Evolutionary conservation across 2,113 vertebrate species (phyloP).

Genomic region (Catharus minimus): DNA sequence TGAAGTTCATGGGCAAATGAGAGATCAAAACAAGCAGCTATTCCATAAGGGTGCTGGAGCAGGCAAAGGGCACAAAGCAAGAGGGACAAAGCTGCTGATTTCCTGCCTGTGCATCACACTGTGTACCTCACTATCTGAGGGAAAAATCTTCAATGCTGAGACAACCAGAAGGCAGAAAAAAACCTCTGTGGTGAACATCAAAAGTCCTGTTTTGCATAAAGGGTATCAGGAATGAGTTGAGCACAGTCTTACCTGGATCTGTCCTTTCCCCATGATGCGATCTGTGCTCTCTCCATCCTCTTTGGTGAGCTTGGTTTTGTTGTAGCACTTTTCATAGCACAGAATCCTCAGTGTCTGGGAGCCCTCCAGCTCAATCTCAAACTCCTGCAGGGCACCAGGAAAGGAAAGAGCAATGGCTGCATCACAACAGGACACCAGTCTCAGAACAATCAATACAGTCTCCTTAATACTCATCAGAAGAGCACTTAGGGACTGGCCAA

Average conservation of each 20-base stretch:
- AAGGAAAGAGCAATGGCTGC: neutral
- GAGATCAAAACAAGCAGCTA: neutral
- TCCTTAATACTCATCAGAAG: neutral
- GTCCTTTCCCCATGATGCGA: constrained; percentile 89
- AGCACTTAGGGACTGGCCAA: neutral
- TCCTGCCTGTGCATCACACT: neutral
- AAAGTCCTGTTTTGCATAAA: neutral
- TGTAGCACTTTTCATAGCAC: constrained; percentile 94
- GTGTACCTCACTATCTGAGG: neutral
- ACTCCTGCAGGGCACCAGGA: constrained; percentile 80
- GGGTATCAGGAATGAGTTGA: neutral
- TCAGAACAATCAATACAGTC: neutral
- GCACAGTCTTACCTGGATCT: constrained; percentile 82
- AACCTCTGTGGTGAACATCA: neutral
- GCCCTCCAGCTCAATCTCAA: constrained; percentile 95
- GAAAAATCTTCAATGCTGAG: neutral
- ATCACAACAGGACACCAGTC: neutral
- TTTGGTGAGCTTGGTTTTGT: constrained; percentile 83
- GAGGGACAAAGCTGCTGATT: neutral
- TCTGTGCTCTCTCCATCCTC: constrained; percentile 88
- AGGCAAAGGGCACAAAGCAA: neutral
- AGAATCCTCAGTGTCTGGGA: constrained; percentile 91
- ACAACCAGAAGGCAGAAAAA: neutral
- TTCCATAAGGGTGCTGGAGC: neutral
- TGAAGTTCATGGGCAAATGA: neutral